A percentile compares a stretch with the other conserved stretches of the same genome.
phyloP scores from a whole-genome alignment of 2,113 vertebrate species.

The Myanophis thanlyinensis region DNA sequence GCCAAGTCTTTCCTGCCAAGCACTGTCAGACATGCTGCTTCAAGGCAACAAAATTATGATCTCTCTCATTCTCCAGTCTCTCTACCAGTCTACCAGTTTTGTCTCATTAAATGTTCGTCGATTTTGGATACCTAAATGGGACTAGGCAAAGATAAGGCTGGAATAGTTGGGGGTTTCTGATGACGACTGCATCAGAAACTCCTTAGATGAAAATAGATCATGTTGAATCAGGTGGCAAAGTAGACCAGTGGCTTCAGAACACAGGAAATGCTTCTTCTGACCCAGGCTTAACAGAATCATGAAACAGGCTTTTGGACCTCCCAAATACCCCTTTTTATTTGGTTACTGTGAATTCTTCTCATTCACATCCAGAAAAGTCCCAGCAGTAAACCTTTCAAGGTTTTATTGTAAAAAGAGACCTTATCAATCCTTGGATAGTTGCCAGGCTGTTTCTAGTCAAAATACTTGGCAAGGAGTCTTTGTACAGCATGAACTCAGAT shows the following conservation, averaged over 20 bases:
- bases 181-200: background rate
- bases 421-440: too few relatives aligned
- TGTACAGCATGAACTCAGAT: too few relatives aligned
- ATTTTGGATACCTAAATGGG: background rate
- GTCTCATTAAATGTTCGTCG: background rate
- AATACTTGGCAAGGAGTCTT: too few relatives aligned
- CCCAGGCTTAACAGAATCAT: too few relatives aligned
- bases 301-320: too few relatives aligned
- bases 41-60: background rate
- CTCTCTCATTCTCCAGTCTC: background rate
- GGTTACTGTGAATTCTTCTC: too few relatives aligned
- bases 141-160: too few relatives aligned
- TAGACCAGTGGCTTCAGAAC: background rate
- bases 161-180: background rate
- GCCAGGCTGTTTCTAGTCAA: too few relatives aligned
- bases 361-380: too few relatives aligned
- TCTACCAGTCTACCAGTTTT: background rate
- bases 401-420: too few relatives aligned
- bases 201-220: background rate
- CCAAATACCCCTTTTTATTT: too few relatives aligned
- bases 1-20: constrained; percentile 3
- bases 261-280: background rate
- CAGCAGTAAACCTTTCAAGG: too few relatives aligned
- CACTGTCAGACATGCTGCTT: background rate
- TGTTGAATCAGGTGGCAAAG: background rate